A percentile compares a stretch with the other conserved stretches of the same genome.
These are phyloP conservation scores for Turritopsis dohrnii DNA, from an alignment of 30 jellyfish, hydroid and myxozoan species.

Conservation along the genomic window DNA sequence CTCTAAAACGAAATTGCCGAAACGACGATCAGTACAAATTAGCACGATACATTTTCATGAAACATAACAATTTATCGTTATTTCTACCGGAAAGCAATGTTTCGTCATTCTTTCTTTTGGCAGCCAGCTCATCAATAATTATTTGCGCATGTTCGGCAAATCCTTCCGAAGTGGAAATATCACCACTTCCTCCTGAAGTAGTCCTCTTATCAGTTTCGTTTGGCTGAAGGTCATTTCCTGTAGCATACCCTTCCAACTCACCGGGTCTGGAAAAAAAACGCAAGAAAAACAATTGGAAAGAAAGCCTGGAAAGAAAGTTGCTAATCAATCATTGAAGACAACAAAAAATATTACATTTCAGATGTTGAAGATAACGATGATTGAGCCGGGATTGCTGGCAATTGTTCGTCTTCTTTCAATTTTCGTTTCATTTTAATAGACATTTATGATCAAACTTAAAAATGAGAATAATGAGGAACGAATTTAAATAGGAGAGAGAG, in stretches of 20 bases:
- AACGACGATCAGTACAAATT: not conserved
- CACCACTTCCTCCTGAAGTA: no score
- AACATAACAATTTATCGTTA: no score
- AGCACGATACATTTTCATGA: no score
- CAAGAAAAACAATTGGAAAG: not conserved
- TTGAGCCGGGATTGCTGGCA: not conserved
- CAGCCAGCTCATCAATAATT: conserved; percentile 10
- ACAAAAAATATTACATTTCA: not conserved
- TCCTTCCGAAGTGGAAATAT: conserved; percentile 3
- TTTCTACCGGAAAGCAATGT: conserved; percentile 7
- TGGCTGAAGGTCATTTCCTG: not conserved
- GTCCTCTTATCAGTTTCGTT: not conserved
- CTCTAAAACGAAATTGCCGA: no score
- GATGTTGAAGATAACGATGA: not conserved
- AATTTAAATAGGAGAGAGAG: no score
- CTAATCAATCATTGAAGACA: no score
- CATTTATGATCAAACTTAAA: not conserved
- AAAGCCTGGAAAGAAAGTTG: not conserved
- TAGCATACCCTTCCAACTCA: not conserved
- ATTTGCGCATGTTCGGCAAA: not conserved
- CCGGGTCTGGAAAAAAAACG: not conserved
- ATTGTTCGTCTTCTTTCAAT: not conserved
- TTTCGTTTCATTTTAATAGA: not conserved
- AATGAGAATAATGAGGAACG: not conserved
- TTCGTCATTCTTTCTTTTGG: conserved; percentile 16